Evolutionary conservation across 2,113 vertebrate genomes (phyloP), one percentile per base, ranked within the genome.

Genomic region (Cyanoramphus novaezelandiae): DNA sequence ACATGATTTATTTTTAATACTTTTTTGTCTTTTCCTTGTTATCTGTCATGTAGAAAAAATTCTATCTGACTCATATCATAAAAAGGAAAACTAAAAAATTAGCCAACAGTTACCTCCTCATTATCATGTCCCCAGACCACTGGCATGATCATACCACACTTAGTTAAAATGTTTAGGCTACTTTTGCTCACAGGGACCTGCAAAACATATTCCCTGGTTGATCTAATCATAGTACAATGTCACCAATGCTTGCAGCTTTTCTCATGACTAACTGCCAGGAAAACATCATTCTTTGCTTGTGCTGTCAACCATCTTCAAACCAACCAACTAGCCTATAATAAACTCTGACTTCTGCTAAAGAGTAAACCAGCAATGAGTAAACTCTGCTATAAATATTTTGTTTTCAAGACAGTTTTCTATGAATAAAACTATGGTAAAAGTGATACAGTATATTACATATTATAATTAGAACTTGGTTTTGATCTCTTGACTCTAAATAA

Each of bases 131-230:
- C 39, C 24, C 16, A 55, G 43, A 87, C 14, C 39, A 82, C 60
- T 25, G 60, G 65, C 46, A 92, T 41, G 37, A 68, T 52, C 29
- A 65, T 6, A 11, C 59, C 93, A 69, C 52, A 44, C 20, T 85
- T 50, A 62, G 72, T 84, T 95, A 91, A 82, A 91, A 68, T 44
- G 52, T 79, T 89, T 67, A 7, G 31, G 52, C 31, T 79, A 41
- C n/a, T 76, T 37, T 76, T 72, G 28, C 24, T 87, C 53, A 33
- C 21, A 57, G 44, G 21, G 17, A 69, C 72, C 47, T 72, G 28
- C 60, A 89, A 85, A 77, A 85, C 1, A 1, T 53, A 84, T 12
- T 28, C 24, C 21, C 39, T 76, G 33, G 49, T 11, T 76, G 27
- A 53, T 59, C 31, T 59, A 63, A 88, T 21, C 31, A 31, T 72